These are phyloP conservation scores for Hemicentrotus pulcherrimus DNA, from an alignment of 35 echinoderm and acorn worm genomes.

Conservation along the genomic window DNA sequence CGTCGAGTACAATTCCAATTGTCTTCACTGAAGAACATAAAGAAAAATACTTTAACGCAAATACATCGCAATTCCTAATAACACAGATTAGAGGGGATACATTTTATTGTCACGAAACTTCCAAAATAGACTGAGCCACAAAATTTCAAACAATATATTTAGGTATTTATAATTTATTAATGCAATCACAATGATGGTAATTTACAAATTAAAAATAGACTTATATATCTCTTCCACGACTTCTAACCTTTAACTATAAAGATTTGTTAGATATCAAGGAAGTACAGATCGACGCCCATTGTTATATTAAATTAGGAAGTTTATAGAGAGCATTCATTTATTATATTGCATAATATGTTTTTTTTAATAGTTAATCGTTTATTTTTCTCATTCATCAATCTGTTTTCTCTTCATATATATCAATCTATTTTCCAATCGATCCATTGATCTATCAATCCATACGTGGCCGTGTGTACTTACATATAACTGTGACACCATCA, in stretches of 20 bases:
- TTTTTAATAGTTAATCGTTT: neutral
- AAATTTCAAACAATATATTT: neutral
- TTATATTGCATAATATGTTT: neutral
- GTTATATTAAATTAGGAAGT: neutral
- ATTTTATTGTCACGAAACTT: neutral
- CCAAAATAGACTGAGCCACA: neutral
- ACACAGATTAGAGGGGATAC: no score
- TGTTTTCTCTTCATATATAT: neutral
- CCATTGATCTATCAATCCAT: neutral
- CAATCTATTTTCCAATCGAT: neutral
- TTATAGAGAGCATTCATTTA: neutral
- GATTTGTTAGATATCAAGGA: neutral
- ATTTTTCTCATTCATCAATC: neutral
- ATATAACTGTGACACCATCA: constrained; percentile 43
- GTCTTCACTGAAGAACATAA: no score
- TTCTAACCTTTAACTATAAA: neutral
- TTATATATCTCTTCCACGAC: neutral
- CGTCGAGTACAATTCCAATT: no score
- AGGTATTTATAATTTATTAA: neutral
- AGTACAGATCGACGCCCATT: neutral
- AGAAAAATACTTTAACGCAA: no score
- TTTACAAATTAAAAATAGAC: neutral
- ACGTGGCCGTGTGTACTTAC: constrained; percentile 3
- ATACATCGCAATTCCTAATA: no score
- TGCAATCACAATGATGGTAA: neutral